phyloP scores from a whole-genome alignment of 2,113 vertebrate genomes.

The Perca flavescens region DNA sequence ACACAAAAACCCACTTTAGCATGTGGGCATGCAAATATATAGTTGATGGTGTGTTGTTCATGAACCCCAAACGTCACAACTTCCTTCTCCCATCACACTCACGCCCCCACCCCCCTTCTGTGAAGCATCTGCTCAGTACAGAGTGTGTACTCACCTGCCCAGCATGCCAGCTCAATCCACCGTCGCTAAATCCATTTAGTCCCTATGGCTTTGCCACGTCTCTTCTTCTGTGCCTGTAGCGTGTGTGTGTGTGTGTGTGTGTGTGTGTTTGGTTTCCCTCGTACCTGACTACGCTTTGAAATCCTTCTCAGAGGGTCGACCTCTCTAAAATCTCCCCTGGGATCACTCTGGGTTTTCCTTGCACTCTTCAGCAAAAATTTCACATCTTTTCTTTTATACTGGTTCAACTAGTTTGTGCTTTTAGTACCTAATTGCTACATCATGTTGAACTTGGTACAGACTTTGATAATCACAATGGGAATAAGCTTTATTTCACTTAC shows the following conservation, averaged over 20 bases:
- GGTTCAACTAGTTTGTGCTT: not conserved
- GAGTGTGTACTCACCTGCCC: conserved; percentile 54
- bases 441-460: not conserved
- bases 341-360: conserved; percentile 19
- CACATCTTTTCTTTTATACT: conserved; percentile 26
- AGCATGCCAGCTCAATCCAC: conserved; percentile 46
- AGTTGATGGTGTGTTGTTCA: not conserved
- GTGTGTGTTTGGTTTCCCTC: not conserved
- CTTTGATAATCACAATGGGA: not conserved
- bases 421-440: not conserved
- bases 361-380: not conserved
- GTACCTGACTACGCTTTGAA: conserved; percentile 32
- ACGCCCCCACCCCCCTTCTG: conserved; percentile 9
- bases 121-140: conserved; percentile 58
- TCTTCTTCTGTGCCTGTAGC: not conserved
- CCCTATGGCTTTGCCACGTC: conserved; percentile 51
- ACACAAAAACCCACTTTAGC: not conserved
- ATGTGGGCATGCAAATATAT: not conserved
- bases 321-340: conserved; percentile 12
- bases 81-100: not conserved
- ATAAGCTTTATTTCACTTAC: too few species aligned
- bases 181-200: conserved; percentile 58
- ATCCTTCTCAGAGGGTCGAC: conserved; percentile 36
- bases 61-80: not conserved
- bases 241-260: not conserved